Base-by-base conservation (phyloP, 1,140 invertebrate species). In the Psilanteris sp. region DNA sequence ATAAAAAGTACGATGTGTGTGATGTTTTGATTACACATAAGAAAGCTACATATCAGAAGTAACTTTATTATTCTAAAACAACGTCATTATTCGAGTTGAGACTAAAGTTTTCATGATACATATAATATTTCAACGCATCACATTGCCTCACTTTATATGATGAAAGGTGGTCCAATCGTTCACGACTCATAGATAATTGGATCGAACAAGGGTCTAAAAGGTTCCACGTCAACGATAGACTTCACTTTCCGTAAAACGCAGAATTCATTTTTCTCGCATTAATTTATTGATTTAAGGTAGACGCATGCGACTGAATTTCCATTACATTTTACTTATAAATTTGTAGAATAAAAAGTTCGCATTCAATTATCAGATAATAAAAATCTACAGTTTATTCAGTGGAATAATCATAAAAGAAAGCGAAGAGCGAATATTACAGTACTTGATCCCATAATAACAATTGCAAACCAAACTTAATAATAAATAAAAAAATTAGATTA, bases 121-220 rank as follows among this genome's bases (percentile, higher is more conserved):
- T 29, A 31, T 29, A 39, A 48, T 37, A 29, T 54, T 66, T 44
- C 48, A 54, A 34, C 34, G 29, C 61, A 54, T 36, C 26, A 34
- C 18, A 32, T 48, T 32, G 32, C 24, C 9, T 68, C 34, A 59
- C 44, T 57, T 68, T 57, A 27, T 34, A 70, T 22, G 52, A 59
- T 59, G 41, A 24, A 70, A 70, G 36, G 11, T 22, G 20, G 22
- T 44, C 26, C 34, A 59, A 43, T 50, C 43, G 43, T 59, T 68
- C 41, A 68, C 32, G 43, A 57, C 41, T 57, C 32, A 31, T n/a
- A 70, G 29, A 57, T 70, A 70, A 70, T 70, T 70, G 52, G 31
- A 70, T 70, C 54, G 52, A 70, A 20, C 43, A 27, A 43, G 44
- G 43, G 41, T 59, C 64, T 59, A 59, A 70, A 70, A 50, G 52